Evolutionary conservation across 2,888 invertebrate genomes (phyloP), one percentile per base, ranked within the genome.

Genomic region (Cephus sareptanus): DNA sequence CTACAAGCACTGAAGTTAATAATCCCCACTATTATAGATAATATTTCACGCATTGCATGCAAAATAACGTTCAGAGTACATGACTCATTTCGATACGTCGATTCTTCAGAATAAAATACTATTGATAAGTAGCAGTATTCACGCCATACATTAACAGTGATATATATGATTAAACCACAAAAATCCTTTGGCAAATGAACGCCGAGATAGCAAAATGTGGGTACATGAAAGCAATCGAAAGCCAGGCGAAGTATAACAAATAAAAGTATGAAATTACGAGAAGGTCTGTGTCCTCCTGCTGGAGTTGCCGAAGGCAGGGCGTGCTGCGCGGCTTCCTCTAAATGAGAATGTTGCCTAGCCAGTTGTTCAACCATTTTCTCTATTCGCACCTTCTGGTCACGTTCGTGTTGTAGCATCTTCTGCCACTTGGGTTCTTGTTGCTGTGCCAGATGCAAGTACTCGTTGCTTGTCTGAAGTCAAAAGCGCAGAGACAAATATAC

Each of bases 281-380:
- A 85, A 80, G 89, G 81, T 86, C 90, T 88, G 83, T 90, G 89
- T 80, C 87, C 86, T 82, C 87, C 89, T 74, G 87, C 79, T 70
- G 87, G 83, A 69, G 83, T 84, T 12, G 85, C 86, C 30, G 87
- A 83, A 71, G 91, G 91, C 69, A 91, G 90, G 68, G 93, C 93
- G 80, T 95, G 94, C 35, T 95, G 95, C 68, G 97, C 98, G 3
- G 98, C 98, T 92, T 98, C 96, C 92, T 99, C 99, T 83, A 99
- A 93, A 87, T 96, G 96, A 78, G 98, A 98, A 92, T 99, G 99
- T 91, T 99, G 99, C 84, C 98, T 95, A 23, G 99, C 99, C 81
- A 99, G 94, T 88, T 98, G 98, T 91, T 99, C 99, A 30, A 99
- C 98, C 93, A 99, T 97, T 89, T 98, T 98, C 89, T 98, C 98